These are phyloP conservation scores for Brachionus angularis DNA, from an alignment of 1,140 invertebrate genomes.

Conservation along the genomic window DNA sequence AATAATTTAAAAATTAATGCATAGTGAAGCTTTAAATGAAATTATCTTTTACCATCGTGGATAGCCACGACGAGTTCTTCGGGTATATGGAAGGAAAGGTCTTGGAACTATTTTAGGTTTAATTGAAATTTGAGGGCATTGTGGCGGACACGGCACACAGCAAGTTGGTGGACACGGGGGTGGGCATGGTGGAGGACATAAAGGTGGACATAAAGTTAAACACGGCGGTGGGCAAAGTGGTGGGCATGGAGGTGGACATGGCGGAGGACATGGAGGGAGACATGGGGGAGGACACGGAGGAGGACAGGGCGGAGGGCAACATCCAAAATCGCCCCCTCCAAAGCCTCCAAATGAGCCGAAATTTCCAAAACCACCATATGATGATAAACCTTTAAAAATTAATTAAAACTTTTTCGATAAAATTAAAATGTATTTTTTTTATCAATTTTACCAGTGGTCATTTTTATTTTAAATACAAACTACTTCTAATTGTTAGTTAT, in stretches of 20 bases:
- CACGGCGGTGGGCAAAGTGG: neutral
- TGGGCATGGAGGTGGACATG: neutral
- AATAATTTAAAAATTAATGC: too few relatives aligned
- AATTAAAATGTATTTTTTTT: too few relatives aligned
- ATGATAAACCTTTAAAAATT: too few relatives aligned
- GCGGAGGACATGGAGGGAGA: neutral
- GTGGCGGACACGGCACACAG: neutral
- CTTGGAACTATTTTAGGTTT: constrained; percentile 1
- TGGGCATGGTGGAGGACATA: neutral
- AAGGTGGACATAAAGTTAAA: neutral
- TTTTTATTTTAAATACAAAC: too few relatives aligned
- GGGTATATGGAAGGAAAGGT: constrained; percentile 10
- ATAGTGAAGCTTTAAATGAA: too few relatives aligned
- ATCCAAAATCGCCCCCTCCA: too few relatives aligned
- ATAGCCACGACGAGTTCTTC: constrained; percentile 19
- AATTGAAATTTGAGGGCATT: neutral
- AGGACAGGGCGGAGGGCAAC: neutral
- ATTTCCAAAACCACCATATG: neutral
- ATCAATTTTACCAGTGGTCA: too few relatives aligned
- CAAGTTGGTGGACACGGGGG: neutral
- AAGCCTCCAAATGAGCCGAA: too few relatives aligned
- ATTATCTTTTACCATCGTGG: neutral
- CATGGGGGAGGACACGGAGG: constrained; percentile 7
- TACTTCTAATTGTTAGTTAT: too few relatives aligned
- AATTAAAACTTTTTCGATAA: too few relatives aligned